phyloP scores from a whole-genome alignment of 2,888 invertebrate genomes.

The Pristionchus exspectatus region DNA sequence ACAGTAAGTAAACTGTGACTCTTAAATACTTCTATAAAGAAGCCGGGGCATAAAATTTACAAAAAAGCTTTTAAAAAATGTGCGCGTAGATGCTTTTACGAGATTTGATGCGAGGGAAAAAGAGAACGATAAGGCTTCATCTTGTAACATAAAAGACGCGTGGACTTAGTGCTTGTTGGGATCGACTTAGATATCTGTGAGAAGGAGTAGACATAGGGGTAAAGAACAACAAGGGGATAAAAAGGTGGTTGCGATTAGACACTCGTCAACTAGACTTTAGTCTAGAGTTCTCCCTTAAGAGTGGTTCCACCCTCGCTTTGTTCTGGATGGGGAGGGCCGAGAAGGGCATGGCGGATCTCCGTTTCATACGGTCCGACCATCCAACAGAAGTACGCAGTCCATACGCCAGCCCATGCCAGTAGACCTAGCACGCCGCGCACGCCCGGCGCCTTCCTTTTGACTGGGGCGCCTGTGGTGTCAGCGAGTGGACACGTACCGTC shows the following conservation, averaged over 20 bases:
- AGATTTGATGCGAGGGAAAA: slow-evolving; percentile 10
- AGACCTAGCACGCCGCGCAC: slow-evolving; percentile 65
- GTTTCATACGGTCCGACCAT: slow-evolving; percentile 73
- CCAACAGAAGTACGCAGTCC: slow-evolving; percentile 72
- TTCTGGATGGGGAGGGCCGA: slow-evolving; percentile 67
- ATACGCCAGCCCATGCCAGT: slow-evolving; percentile 64
- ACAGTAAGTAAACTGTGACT: slow-evolving; percentile 16
- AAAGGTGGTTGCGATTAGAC: slow-evolving; percentile 26
- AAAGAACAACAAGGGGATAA: not conserved
- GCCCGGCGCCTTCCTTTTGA: slow-evolving; percentile 55
- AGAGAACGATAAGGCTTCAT: slow-evolving; percentile 23
- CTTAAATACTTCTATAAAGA: slow-evolving; percentile 7
- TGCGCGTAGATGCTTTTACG: slow-evolving; percentile 14
- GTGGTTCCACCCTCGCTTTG: slow-evolving; percentile 43
- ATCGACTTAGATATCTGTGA: slow-evolving; percentile 19
- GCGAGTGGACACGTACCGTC: slow-evolving; percentile 86
- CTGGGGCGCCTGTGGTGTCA: not conserved
- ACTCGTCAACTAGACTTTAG: not conserved
- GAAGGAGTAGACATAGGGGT: not conserved
- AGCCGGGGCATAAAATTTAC: not conserved
- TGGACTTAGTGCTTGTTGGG: slow-evolving; percentile 29
- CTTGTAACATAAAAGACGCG: not conserved
- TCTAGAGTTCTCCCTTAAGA: not conserved
- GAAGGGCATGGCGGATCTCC: slow-evolving; percentile 83
- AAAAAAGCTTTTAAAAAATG: not conserved